Evolutionary conservation across 1,140 invertebrate genomes (phyloP), one percentile per base, ranked within the genome.

Genomic region (Planococcus citri): DNA sequence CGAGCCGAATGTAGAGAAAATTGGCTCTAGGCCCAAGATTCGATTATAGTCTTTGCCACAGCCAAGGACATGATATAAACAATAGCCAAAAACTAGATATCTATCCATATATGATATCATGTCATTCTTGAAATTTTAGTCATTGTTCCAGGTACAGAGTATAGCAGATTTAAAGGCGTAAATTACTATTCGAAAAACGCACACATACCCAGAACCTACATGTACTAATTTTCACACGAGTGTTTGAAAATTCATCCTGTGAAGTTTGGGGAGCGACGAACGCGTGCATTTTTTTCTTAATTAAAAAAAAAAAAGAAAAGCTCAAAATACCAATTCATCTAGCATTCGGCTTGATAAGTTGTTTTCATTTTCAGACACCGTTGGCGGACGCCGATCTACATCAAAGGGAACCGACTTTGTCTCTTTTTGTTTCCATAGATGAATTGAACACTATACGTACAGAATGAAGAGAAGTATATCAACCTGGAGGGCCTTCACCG

Each of bases 51-150:
- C 41, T 14, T 20, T 51, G 12, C 41, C 33, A n/a, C 17, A 14
- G n/a, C 41, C 41, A 51, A 51, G 41, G 41, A 51, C 41, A 20
- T 20, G n/a, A 51, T 51, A 37, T n/a, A 51, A 51, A 51, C 41
- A 51, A 51, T 51, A 51, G 41, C 41, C 41, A 51, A 51, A 51
- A 51, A 6, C 17, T 20, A n/a, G n/a, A n/a, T n/a, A n/a, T n/a
- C n/a, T n/a, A n/a, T n/a, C n/a, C n/a, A n/a, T n/a, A 51, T 51
- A 51, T 51, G 41, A 51, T 51, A 14, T 51, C 41, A 51, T 51
- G 41, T 51, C 41, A 51, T 51, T 51, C 41, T 51, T 51, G n/a
- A 51, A 51, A 51, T 51, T 51, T 51, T 51, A 51, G 6, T 51
- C 41, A 51, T 51, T 51, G 41, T 51, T 51, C 41, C 41, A 9